A percentile compares a stretch with the other conserved stretches of the same genome.
Evolutionary conservation across 2,888 invertebrate genomes (phyloP).

Genomic region (Habroteleia sp.): DNA sequence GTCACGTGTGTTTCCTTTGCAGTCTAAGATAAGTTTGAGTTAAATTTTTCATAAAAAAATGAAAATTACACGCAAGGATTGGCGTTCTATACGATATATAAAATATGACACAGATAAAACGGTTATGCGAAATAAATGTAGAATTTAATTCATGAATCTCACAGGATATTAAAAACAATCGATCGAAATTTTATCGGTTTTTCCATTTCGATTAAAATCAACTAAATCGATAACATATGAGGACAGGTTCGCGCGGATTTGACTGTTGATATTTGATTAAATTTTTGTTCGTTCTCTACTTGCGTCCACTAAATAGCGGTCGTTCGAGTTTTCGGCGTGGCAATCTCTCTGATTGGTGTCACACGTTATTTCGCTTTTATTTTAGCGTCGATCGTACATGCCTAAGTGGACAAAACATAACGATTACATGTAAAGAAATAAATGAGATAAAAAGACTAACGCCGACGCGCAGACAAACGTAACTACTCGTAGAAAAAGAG

Average conservation of each 20-base stretch:
- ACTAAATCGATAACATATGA: constrained; percentile 41
- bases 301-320: constrained; percentile 33
- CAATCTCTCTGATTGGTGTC: constrained; percentile 29
- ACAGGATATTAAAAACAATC: constrained; percentile 10
- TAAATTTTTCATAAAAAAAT: constrained; percentile 55
- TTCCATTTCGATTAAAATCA: constrained; percentile 30
- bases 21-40: constrained; percentile 34
- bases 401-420: neutral
- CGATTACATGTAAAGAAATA: too few relatives aligned
- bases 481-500: neutral
- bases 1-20: constrained; percentile 39
- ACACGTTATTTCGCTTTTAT: constrained; percentile 11
- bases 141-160: constrained; percentile 10
- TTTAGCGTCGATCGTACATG: constrained; percentile 1
- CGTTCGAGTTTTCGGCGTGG: constrained; percentile 18
- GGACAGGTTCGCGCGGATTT: constrained; percentile 33
- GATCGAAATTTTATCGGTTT: constrained; percentile 34
- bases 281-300: constrained; percentile 30
- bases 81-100: constrained; percentile 1
- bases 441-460: neutral
- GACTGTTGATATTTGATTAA: constrained; percentile 39
- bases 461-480: constrained; percentile 1
- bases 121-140: neutral
- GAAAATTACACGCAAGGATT: constrained; percentile 25
- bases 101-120: neutral